phyloP scores from a whole-genome alignment of 2,888 invertebrate genomes.

The Pheosia gnoma region DNA sequence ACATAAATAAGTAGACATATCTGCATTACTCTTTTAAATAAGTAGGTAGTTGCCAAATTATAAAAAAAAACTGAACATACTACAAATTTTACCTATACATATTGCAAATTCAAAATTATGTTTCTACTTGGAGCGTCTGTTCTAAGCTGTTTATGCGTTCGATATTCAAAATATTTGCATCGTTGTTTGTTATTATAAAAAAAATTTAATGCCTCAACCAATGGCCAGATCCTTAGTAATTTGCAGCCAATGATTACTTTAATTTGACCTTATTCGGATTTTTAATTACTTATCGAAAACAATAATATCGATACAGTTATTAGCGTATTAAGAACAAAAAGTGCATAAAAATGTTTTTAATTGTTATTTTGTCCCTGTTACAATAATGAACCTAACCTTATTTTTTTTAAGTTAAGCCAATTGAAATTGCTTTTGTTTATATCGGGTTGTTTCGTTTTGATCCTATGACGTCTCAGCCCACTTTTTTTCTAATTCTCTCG shows the following conservation, averaged over 20 bases:
- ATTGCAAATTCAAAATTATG: conserved; percentile 52
- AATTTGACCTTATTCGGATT: conserved; percentile 14
- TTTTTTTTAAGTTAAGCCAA: no score
- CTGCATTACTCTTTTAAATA: no score
- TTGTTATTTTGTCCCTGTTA: conserved; percentile 10
- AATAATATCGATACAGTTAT: conserved; percentile 8
- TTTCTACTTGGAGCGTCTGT: conserved; percentile 50
- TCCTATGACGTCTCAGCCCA: no score
- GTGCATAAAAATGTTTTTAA: conserved; percentile 16
- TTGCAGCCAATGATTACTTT: conserved; percentile 19
- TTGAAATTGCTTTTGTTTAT: no score
- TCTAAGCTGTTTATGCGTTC: conserved; percentile 14
- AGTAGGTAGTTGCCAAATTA: no score
- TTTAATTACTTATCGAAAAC: conserved; percentile 6
- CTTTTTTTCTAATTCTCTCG: no score
- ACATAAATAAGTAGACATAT: no score
- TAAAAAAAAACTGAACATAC: no score
- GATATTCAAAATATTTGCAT: conserved; percentile 12
- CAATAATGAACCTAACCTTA: no score
- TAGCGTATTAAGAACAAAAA: conserved; percentile 4
- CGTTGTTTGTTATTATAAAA: conserved; percentile 19
- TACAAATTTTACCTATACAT: neutral
- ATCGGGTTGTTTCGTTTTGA: no score
- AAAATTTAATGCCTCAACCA: conserved; percentile 17
- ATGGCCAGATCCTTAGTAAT: conserved; percentile 14